Evolutionary conservation across 2,888 invertebrate species (phyloP), one percentile per base, ranked within the genome.

Genomic region (Mystacides longicornis): DNA sequence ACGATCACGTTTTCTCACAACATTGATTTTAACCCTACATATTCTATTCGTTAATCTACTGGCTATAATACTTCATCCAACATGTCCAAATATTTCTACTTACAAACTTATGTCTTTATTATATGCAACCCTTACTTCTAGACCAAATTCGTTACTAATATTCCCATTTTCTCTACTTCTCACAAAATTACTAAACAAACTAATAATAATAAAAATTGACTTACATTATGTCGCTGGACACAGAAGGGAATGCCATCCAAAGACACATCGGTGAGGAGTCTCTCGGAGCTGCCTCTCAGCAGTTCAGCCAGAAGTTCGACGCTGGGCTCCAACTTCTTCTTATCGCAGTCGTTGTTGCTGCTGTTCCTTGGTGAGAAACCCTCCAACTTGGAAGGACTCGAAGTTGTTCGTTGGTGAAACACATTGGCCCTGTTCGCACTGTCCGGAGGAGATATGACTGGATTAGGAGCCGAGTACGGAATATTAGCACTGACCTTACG

Each of bases 221-320:
- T 77, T 60, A 77, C 77, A 63, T 76, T 77, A 64, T 76, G 74
- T 63, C 77, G 74, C 61, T 76, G 77, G 50, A 76, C 73, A 33
- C 75, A 75, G 60, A 77, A 66, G 56, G 77, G 72, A 55, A 77
- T 76, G 69, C 75, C 76, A 71, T 76, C 77, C 67, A 77, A 75
- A 57, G 73, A 69, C 14, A 74, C 70, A 3, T 81, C 78, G 59
- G 82, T 80, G 16, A 86, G 82, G 54, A 87, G 74, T 62, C 87
- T 83, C 68, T 90, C 90, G 42, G 89, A 89, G 65, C 88, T 88
- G 54, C 89, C 89, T 62, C 86, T 80, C 48, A 90, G 78, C 59
- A 90, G 73, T 68, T 89, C 87, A 46, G 88, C 88, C 58, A 90
- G 75, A 58, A 89, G 73, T 67, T 89, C 87, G 16, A 78, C 81